Conservation (phyloP, 2,888 invertebrate species). For the Elysia crispata region DNA sequence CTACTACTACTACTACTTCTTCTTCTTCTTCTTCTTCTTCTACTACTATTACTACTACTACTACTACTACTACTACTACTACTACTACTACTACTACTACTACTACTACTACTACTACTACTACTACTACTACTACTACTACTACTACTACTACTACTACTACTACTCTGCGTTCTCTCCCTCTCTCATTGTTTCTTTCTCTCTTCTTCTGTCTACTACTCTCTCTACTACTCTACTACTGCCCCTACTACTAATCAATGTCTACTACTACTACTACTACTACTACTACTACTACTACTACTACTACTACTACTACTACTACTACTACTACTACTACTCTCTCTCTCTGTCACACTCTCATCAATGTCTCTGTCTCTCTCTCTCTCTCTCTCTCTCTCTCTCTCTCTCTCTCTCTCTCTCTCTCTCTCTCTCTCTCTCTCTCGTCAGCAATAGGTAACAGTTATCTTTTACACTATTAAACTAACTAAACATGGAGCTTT, state of each 20-base stretch:
- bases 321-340: slow-evolving; percentile 28
- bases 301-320: slow-evolving; percentile 36
- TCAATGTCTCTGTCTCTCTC: not conserved
- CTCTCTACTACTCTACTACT: slow-evolving; percentile 33
- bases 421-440: slow-evolving; percentile 2
- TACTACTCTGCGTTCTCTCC: no score
- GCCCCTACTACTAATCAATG: slow-evolving; percentile 27
- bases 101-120: slow-evolving; percentile 30
- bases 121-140: slow-evolving; percentile 39
- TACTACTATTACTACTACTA: slow-evolving; percentile 14
- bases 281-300: slow-evolving; percentile 37
- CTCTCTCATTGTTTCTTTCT: no score
- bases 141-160: slow-evolving; percentile 32
- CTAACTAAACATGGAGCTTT: no score
- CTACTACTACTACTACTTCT: slow-evolving; percentile 35
- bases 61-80: slow-evolving; percentile 38
- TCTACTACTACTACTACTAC: slow-evolving; percentile 33
- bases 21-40: not conserved
- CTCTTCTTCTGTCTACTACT: slow-evolving; percentile 18
- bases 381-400: not conserved
- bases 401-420: slow-evolving; percentile 1
- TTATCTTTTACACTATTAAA: no score
- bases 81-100: slow-evolving; percentile 36
- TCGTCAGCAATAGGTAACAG: no score
- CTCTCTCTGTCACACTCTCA: no score